Evolutionary conservation across 2,888 invertebrate species (phyloP).

Genomic region (Seladonia tumulorum): DNA sequence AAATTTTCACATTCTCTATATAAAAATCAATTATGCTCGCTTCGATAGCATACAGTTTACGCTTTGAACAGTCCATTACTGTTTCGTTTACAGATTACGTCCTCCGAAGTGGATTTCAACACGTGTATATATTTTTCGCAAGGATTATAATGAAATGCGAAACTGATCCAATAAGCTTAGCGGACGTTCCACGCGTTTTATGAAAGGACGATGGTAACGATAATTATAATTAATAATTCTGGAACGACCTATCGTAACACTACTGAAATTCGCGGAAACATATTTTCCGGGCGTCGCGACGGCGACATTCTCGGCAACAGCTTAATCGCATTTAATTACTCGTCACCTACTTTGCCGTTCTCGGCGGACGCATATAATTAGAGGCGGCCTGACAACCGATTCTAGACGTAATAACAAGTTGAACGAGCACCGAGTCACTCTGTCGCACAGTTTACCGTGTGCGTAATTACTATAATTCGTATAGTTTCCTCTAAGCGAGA

Average conservation of each 20-base stretch:
- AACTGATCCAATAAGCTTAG: background rate
- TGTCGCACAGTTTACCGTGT: constrained; percentile 15
- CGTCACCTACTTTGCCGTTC: constrained; percentile 45
- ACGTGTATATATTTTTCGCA: background rate
- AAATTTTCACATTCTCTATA: background rate
- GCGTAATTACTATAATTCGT: constrained; percentile 30
- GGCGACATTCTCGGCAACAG: constrained; percentile 38
- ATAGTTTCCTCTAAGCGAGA: background rate
- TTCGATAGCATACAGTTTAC: too few species aligned
- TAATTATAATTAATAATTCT: background rate
- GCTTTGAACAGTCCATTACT: background rate
- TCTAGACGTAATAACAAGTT: constrained; percentile 50
- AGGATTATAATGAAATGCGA: background rate
- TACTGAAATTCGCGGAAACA: constrained; percentile 1
- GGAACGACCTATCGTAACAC: background rate
- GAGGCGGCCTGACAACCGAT: constrained; percentile 40
- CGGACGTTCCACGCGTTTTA: background rate
- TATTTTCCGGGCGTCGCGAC: background rate
- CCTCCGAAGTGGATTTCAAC: background rate
- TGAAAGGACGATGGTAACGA: background rate
- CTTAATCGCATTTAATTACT: constrained; percentile 50
- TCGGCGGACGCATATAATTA: constrained; percentile 44
- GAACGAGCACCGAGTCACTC: constrained; percentile 24
- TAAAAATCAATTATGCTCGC: too few species aligned
- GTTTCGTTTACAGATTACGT: background rate